Evolutionary conservation across 2,888 invertebrate species (phyloP).

Genomic region (Silvanus unidentatus): DNA sequence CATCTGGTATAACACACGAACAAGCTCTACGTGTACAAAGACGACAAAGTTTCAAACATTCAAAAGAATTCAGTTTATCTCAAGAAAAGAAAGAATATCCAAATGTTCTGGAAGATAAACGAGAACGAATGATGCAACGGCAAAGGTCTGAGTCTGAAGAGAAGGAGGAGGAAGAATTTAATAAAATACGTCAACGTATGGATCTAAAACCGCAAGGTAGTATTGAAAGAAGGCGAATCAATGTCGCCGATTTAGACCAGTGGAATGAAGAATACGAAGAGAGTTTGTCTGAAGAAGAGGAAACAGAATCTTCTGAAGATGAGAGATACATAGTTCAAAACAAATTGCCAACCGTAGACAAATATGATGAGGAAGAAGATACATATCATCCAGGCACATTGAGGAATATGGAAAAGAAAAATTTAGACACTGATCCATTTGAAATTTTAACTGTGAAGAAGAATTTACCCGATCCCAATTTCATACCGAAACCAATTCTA

Average conservation of each 20-base stretch:
- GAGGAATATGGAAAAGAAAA: constrained; percentile 29
- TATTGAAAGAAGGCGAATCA: constrained; percentile 32
- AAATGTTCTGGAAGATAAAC: constrained; percentile 26
- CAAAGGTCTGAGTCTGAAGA: constrained; percentile 41
- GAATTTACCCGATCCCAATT: constrained; percentile 63
- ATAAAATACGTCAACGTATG: constrained; percentile 38
- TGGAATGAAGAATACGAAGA: constrained; percentile 47
- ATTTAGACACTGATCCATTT: constrained; percentile 50
- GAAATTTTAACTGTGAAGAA: constrained; percentile 55
- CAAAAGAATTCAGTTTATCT: constrained; percentile 30
- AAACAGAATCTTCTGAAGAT: constrained; percentile 35
- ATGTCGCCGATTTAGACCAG: constrained; percentile 41
- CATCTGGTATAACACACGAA: constrained; percentile 45
- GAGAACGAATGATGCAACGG: constrained; percentile 29
- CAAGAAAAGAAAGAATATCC: constrained; percentile 29
- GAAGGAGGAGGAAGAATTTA: constrained; percentile 39
- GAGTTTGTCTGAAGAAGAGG: constrained; percentile 35
- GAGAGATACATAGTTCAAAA: constrained; percentile 27
- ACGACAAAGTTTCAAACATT: constrained; percentile 37
- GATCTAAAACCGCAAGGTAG: constrained; percentile 21
- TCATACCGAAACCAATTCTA: constrained; percentile 73
- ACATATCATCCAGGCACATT: constrained; percentile 64
- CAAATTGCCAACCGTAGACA: constrained; percentile 12
- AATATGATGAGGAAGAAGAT: constrained; percentile 50
- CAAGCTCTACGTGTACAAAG: constrained; percentile 39